Base-by-base conservation (phyloP, 64 coral and sea anemone species). In the Hydrozoanthus tunicans region DNA sequence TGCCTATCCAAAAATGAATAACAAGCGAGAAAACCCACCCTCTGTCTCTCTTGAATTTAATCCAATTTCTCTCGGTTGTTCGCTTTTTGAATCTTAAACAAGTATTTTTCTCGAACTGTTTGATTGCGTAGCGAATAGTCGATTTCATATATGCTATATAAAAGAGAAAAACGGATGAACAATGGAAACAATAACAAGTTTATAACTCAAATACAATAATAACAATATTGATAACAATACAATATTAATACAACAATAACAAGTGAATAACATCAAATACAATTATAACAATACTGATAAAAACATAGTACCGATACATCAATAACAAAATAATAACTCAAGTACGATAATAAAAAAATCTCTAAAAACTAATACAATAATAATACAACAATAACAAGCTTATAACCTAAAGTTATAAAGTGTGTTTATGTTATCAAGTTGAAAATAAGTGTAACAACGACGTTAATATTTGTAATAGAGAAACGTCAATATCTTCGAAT, bases 41-140 rank as follows among this genome's bases (percentile, higher is more conserved):
- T 52, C 56, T 88, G 57, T 88, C 84, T 88, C 84, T 88, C 68
- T 88, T 75, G 56, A 88, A 88, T 54, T 88, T 88, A 70, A 88
- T 57, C 84, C 84, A 88, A 5, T 88, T 88, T 60, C 84, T 72
- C 56, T 88, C 84, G 6, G 84, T 75, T 55, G 69, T 88, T 88
- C 84, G 84, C 51, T 59, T 88, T 70, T 73, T 88, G 55, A 88
- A 88, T 20, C 26, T 73, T 75, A 88, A 75, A 59, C 84, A 88
- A 4, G 84, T 74, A 58, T 88, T 23, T 27, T 51, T 17, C 56
- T 88, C 84, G 13, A 88, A 88, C 51, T 88, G 68, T 5, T 32
- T 27, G 68, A 88, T 88, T 32, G 84, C 84, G 43, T 75, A 11
- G 13, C 13, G 68, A 73, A 88, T 88, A 59, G 84, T 88, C 74